A percentile compares a stretch with the other conserved stretches of the same genome.
phyloP scores from a whole-genome alignment of 2,888 invertebrate species.

The Mechanitis messenoides region DNA sequence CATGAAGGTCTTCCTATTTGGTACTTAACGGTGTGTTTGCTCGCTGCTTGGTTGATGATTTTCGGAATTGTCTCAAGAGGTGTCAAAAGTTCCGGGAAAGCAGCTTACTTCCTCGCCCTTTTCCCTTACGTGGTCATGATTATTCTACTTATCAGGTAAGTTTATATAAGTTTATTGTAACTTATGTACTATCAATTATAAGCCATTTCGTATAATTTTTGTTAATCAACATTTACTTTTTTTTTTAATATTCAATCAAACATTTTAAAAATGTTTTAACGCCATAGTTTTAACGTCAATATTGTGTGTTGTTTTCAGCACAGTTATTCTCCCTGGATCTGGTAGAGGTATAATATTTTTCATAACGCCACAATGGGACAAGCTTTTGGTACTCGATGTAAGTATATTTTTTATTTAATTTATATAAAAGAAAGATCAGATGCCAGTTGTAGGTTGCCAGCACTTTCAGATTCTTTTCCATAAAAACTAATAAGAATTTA shows the following conservation, averaged over 20 bases:
- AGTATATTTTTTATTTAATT: slow-evolving; percentile 29
- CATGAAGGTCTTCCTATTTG: slow-evolving; percentile 77
- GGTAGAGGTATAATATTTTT: slow-evolving; percentile 85
- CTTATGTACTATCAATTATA: neutral
- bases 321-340: slow-evolving; percentile 83
- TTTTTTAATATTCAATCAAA: neutral
- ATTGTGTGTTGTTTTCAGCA: slow-evolving; percentile 49
- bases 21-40: slow-evolving; percentile 80
- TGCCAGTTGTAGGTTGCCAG: neutral
- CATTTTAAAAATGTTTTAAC: too few relatives aligned
- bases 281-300: neutral
- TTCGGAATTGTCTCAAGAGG: slow-evolving; percentile 83
- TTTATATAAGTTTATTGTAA: neutral
- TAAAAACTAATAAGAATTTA: neutral
- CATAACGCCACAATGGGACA: slow-evolving; percentile 85
- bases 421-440: neutral
- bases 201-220: too few relatives aligned
- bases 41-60: slow-evolving; percentile 82
- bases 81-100: slow-evolving; percentile 87
- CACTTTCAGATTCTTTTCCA: neutral
- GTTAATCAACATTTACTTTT: neutral
- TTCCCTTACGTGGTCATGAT: slow-evolving; percentile 89
- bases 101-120: slow-evolving; percentile 90
- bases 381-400: slow-evolving; percentile 81
- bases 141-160: slow-evolving; percentile 79